A percentile compares a stretch with the other conserved stretches of the same genome.
Conservation (phyloP, 2,113 vertebrate species). For the Corythornis madagascariensis region DNA sequence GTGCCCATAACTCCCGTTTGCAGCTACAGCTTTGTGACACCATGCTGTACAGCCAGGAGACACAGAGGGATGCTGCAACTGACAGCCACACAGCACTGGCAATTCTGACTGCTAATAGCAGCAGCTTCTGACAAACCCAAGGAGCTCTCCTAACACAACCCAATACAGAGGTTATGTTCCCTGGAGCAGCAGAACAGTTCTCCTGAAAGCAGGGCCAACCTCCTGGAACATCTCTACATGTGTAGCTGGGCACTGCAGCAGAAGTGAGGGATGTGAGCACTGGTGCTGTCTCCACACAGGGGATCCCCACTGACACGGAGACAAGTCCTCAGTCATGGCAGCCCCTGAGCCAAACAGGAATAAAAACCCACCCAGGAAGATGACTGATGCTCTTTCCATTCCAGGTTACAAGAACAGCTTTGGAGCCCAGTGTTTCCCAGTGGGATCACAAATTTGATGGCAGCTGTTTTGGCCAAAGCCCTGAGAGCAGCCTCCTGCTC, state of each 20-base stretch:
- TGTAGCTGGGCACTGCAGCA: background rate
- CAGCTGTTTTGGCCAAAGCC: no score
- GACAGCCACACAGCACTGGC: no score
- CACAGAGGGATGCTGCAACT: no score
- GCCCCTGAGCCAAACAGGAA: background rate
- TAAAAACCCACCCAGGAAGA: background rate
- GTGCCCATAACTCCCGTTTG: background rate
- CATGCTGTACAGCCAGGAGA: background rate
- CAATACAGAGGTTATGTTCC: background rate
- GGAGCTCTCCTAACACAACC: no score
- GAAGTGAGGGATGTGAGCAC: background rate
- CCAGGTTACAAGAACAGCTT: background rate
- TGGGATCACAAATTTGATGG: no score
- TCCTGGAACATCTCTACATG: background rate
- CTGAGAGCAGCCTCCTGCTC: no score
- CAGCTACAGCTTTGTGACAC: background rate
- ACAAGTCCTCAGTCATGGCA: fast-evolving
- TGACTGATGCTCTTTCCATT: background rate
- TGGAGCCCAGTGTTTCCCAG: background rate
- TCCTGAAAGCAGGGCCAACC: background rate
- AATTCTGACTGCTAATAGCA: no score
- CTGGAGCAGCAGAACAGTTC: background rate
- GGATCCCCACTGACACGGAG: background rate
- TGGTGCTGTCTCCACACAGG: fast-evolving
- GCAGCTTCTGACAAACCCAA: no score